phyloP scores from a whole-genome alignment of 2,888 invertebrate species.

The Acanthosepion lycidas region DNA sequence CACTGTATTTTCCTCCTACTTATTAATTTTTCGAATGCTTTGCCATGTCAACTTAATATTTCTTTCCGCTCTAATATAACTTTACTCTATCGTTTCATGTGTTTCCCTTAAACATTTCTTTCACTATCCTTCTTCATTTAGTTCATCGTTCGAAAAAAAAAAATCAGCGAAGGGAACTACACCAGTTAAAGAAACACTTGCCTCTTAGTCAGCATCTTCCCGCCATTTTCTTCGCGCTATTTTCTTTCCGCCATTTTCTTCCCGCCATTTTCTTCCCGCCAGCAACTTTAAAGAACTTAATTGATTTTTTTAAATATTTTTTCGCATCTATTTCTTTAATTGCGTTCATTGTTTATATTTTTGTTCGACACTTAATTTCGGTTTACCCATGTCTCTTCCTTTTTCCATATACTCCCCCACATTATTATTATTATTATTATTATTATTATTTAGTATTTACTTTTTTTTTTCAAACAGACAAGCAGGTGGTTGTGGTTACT shows the following conservation, averaged over 20 bases:
- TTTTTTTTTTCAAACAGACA: not conserved
- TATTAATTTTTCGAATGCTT: too few species aligned
- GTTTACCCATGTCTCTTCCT: not conserved
- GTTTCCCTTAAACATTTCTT: not conserved
- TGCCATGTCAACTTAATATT: too few species aligned
- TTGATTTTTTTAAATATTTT: not conserved
- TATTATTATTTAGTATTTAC: not conserved
- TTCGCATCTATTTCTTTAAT: not conserved
- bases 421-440: not conserved
- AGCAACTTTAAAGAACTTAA: not conserved
- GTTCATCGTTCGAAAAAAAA: too few species aligned
- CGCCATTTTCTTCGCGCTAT: not conserved
- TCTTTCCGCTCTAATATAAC: too few species aligned
- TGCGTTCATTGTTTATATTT: not conserved
- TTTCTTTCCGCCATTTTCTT: not conserved
- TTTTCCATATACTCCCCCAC: not conserved
- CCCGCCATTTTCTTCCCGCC: not conserved
- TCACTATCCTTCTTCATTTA: not conserved
- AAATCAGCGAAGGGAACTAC: too few species aligned
- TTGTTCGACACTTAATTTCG: conserved; percentile 20
- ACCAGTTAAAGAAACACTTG: too few species aligned
- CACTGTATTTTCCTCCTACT: too few species aligned
- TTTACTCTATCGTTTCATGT: too few species aligned
- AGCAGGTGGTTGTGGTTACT: not conserved
- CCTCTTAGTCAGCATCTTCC: too few species aligned